Percentiles rank a stretch among this genome's conserved stretches.
Evolutionary conservation across 2,888 invertebrate genomes (phyloP).

Genomic region (Macrosiphum euphorbiae): DNA sequence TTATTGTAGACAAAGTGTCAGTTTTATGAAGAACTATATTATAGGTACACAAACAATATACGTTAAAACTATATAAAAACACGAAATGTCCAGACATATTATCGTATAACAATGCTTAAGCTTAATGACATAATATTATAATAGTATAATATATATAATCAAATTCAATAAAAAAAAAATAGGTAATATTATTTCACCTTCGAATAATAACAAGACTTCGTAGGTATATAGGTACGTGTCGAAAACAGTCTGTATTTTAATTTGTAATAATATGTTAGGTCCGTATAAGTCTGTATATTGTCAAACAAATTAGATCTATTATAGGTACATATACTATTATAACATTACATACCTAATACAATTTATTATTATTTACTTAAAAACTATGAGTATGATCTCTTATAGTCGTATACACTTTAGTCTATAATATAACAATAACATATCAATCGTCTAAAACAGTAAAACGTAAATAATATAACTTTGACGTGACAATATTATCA

Average conservation of each 20-base stretch:
- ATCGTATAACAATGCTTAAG: conserved; percentile 13
- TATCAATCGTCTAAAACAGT: background rate
- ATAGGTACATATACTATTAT: background rate
- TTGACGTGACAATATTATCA: background rate
- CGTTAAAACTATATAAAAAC: background rate
- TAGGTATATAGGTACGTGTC: background rate
- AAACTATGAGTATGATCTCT: background rate
- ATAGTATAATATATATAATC: background rate
- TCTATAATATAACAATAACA: background rate
- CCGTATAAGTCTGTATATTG: background rate
- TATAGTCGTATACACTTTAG: background rate
- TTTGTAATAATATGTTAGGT: too few species aligned
- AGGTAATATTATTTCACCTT: background rate
- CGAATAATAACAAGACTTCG: background rate
- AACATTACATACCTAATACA: background rate
- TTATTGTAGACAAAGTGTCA: background rate
- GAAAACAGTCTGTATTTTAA: background rate
- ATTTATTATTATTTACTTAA: background rate
- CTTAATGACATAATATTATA: background rate
- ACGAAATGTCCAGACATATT: background rate
- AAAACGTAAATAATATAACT: background rate
- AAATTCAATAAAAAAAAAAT: conserved; percentile 12
- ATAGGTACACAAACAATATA: background rate
- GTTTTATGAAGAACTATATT: conserved; percentile 4
- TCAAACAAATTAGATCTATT: background rate